Conservation (phyloP, 1,140 invertebrate genomes). For the Ooceraea biroi region DNA sequence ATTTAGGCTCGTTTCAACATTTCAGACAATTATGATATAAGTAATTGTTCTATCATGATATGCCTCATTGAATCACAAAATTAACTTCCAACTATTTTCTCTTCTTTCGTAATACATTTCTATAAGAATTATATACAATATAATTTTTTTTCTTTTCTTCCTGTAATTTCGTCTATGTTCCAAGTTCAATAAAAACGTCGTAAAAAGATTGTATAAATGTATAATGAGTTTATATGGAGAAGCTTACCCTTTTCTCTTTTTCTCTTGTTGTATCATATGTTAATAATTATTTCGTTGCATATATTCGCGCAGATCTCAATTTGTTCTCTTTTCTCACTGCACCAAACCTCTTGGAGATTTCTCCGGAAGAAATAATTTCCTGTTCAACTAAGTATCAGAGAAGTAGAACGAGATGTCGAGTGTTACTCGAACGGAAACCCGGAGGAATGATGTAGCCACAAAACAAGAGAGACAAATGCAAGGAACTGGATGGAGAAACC, state of each 20-base stretch:
- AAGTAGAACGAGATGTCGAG: slow-evolving; percentile 35
- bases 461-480: background rate
- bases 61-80: background rate
- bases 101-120: background rate
- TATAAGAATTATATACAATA: background rate
- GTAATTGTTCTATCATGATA: no score
- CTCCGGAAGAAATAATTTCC: background rate
- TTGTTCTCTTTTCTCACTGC: background rate
- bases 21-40: background rate
- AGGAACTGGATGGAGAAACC: slow-evolving; percentile 36
- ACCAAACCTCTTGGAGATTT: background rate
- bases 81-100: background rate
- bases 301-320: background rate
- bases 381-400: background rate
- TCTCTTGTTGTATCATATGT: background rate
- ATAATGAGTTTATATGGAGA: background rate
- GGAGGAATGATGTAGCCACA: background rate
- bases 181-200: slow-evolving; percentile 4
- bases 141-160: background rate
- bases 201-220: background rate
- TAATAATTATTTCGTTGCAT: background rate
- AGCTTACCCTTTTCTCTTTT: no score
- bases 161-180: background rate
- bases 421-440: slow-evolving; percentile 36
- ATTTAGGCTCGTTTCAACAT: slow-evolving; percentile 13